phyloP scores from a whole-genome alignment of 2,113 vertebrate species.

The Gallinago media region DNA sequence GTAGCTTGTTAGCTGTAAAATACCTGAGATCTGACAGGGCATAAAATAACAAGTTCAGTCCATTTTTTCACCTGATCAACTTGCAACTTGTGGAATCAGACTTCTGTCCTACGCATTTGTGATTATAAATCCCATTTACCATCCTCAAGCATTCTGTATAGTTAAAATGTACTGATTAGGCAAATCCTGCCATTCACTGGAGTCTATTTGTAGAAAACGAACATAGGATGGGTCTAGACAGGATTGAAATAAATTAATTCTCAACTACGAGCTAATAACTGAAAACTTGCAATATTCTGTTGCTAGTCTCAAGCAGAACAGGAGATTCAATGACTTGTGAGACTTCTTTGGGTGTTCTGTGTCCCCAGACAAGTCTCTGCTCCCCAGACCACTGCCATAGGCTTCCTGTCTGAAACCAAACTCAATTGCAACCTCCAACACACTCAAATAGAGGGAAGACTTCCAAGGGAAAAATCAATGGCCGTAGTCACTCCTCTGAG shows the following conservation, averaged over 20 bases:
- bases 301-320: background rate
- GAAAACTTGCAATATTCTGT: background rate
- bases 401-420: background rate
- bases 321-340: background rate
- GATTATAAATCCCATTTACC: background rate
- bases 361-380: background rate
- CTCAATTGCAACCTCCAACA: background rate
- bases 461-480: background rate
- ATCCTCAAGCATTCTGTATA: background rate
- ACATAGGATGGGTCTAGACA: background rate
- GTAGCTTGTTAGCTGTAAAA: background rate
- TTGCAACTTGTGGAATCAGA: background rate
- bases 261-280: background rate
- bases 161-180: background rate
- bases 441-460: background rate
- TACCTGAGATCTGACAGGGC: background rate
- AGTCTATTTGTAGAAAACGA: background rate
- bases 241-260: background rate
- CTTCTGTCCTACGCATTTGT: background rate
- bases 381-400: background rate
- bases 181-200: constrained; percentile 5
- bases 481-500: background rate
- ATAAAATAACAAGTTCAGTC: background rate
- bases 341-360: background rate
- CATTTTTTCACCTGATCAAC: background rate